Conservation (phyloP, 2,888 invertebrate species). For the Euzophera pinguis region DNA sequence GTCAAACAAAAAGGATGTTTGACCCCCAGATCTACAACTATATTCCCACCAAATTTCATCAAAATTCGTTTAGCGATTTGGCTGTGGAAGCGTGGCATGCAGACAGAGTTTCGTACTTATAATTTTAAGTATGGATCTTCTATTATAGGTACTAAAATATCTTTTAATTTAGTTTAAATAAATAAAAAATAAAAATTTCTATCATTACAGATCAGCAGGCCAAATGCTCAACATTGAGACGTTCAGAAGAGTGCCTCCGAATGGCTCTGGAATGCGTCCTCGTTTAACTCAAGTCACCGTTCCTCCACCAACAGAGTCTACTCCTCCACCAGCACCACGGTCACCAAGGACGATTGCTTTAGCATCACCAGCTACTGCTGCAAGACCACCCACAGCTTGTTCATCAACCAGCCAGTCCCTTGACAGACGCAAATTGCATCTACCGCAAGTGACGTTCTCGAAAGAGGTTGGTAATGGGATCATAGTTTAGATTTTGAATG, state of each 20-base stretch:
- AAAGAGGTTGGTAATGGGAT: slow-evolving; percentile 95
- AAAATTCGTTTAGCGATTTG: too few species aligned
- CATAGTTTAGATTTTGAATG: slow-evolving; percentile 81
- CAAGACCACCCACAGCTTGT: slow-evolving; percentile 84
- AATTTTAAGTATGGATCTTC: too few species aligned
- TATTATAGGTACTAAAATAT: too few species aligned
- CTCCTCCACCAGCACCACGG: slow-evolving; percentile 64
- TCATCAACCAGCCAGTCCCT: slow-evolving; percentile 82
- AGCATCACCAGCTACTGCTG: slow-evolving; percentile 62
- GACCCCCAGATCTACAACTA: too few species aligned
- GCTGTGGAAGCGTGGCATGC: too few species aligned
- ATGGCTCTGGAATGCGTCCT: slow-evolving; percentile 53
- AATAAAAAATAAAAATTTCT: not conserved
- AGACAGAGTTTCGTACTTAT: too few species aligned
- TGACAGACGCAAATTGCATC: slow-evolving; percentile 83
- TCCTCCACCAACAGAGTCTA: slow-evolving; percentile 58
- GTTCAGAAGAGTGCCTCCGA: slow-evolving; percentile 80
- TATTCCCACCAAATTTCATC: too few species aligned
- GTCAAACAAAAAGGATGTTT: too few species aligned
- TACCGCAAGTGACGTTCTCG: slow-evolving; percentile 92
- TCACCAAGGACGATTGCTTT: slow-evolving; percentile 56
- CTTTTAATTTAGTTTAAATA: too few species aligned
- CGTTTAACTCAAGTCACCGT: slow-evolving; percentile 50
- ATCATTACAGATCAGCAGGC: slow-evolving; percentile 82
- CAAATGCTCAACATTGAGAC: slow-evolving; percentile 85